phyloP scores from a whole-genome alignment of 2,113 vertebrate species.

The Aegypius monachus region DNA sequence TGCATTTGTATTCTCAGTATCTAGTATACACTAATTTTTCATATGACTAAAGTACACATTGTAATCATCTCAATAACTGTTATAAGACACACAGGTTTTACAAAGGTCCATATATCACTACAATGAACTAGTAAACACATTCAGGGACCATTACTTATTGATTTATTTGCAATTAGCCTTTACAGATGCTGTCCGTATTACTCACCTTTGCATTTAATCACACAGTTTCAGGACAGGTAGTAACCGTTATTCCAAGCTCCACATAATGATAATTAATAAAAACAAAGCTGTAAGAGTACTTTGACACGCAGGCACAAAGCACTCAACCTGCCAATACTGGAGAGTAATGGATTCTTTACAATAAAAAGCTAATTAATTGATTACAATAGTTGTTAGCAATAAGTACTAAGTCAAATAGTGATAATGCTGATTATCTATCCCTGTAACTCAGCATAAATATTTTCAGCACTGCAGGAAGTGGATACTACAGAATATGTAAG shows the following conservation, averaged over 20 bases:
- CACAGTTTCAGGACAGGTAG: slow-evolving; percentile 5
- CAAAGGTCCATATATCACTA: slow-evolving; percentile 22
- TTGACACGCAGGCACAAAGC: background rate
- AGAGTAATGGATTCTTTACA: background rate
- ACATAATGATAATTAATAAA: slow-evolving; percentile 1
- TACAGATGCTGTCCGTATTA: background rate
- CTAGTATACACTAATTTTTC: background rate
- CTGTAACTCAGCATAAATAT: background rate
- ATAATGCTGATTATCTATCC: background rate
- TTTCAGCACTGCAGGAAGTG: background rate
- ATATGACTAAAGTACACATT: background rate
- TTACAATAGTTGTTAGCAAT: background rate
- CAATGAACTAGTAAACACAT: slow-evolving; percentile 57
- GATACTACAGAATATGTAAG: background rate
- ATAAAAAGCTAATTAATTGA: slow-evolving; percentile 11
- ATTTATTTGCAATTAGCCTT: slow-evolving; percentile 63
- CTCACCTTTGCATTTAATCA: slow-evolving; percentile 10
- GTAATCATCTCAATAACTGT: slow-evolving; percentile 33
- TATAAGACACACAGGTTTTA: background rate
- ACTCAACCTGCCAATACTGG: background rate
- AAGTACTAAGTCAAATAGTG: background rate
- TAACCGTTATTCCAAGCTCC: background rate
- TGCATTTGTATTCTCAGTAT: background rate
- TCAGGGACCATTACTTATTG: slow-evolving; percentile 58
- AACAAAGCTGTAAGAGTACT: slow-evolving; percentile 5